A percentile compares a stretch with the other conserved stretches of the same genome.
Conservation (phyloP, 2,888 invertebrate species). For the Apeira syringaria region DNA sequence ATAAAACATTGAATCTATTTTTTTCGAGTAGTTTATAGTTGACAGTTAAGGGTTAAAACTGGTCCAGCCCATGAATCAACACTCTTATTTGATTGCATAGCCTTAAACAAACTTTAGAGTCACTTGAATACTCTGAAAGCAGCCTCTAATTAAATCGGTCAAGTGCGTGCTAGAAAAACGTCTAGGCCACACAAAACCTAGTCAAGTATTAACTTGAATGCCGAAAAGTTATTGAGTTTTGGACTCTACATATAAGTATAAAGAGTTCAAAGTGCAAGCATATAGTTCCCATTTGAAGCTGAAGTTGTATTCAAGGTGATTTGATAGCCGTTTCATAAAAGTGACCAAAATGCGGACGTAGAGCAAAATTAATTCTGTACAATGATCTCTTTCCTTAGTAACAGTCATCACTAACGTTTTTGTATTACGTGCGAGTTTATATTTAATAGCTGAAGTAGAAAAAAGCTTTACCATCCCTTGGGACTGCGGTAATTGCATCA, state of each 20-base stretch:
- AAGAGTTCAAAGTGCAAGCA: slow-evolving; percentile 7
- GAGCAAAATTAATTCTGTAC: too few relatives aligned
- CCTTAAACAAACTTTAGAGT: slow-evolving; percentile 3
- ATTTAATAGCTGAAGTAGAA: too few relatives aligned
- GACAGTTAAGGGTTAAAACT: too few relatives aligned
- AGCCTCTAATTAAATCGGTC: slow-evolving; percentile 29
- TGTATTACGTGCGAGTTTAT: too few relatives aligned
- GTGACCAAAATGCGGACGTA: too few relatives aligned
- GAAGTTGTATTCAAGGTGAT: neutral
- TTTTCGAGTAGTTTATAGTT: too few relatives aligned
- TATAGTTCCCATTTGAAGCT: neutral
- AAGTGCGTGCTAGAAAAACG: slow-evolving; percentile 22
- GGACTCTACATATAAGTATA: slow-evolving; percentile 3
- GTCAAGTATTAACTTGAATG: slow-evolving; percentile 2
- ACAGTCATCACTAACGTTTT: too few relatives aligned
- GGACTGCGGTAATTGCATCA: too few relatives aligned
- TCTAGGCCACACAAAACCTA: slow-evolving; percentile 22
- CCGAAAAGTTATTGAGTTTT: slow-evolving; percentile 1
- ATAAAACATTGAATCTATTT: too few relatives aligned
- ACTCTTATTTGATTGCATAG: slow-evolving; percentile 1
- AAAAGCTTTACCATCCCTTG: too few relatives aligned
- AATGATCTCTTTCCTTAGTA: too few relatives aligned
- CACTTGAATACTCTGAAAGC: slow-evolving; percentile 17
- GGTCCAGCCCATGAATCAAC: too few relatives aligned
- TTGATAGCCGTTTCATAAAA: neutral